A percentile compares a stretch with the other conserved stretches of the same genome.
phyloP scores from a whole-genome alignment of 2,797 vertebrate species.

The Chelmon rostratus region DNA sequence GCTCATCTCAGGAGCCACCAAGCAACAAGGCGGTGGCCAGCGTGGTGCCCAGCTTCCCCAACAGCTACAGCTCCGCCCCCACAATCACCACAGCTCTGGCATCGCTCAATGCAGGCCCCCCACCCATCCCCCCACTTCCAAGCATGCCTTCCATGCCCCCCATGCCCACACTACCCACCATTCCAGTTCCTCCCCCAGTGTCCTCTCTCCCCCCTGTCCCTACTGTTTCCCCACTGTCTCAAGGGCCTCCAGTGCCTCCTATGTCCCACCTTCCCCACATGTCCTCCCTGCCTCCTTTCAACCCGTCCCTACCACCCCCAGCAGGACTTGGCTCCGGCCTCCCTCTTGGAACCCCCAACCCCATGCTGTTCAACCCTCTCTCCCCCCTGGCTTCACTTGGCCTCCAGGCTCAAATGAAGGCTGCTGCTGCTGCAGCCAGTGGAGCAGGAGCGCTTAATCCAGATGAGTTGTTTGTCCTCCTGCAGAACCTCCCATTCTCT shows the following conservation, averaged over 20 bases:
- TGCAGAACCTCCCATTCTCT: conserved; percentile 96
- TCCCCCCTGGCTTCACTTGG: conserved; percentile 89
- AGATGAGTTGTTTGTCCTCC: conserved; percentile 93
- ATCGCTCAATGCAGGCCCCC: conserved; percentile 92
- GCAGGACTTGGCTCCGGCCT: conserved; percentile 91
- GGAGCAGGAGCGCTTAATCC: conserved; percentile 80
- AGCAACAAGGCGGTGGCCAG: conserved; percentile 93
- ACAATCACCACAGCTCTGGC: conserved; percentile 92
- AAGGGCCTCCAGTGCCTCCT: conserved; percentile 92
- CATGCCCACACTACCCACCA: conserved; percentile 93
- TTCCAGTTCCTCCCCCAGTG: conserved; percentile 94
- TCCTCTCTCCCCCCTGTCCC: conserved; percentile 93
- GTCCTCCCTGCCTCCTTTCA: conserved; percentile 94
- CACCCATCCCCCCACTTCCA: conserved; percentile 94
- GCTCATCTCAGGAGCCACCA: conserved; percentile 89
- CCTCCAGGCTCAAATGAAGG: conserved; percentile 94
- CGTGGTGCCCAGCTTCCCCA: conserved; percentile 91
- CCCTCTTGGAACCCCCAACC: conserved; percentile 91
- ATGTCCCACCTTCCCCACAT: conserved; percentile 94
- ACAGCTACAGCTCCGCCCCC: conserved; percentile 91
- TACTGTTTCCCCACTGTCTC: conserved; percentile 90
- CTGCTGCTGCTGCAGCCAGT: conserved; percentile 82
- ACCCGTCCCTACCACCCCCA: conserved; percentile 91
- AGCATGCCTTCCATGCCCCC: conserved; percentile 91
- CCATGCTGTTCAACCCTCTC: conserved; percentile 94